Percentiles rank a stretch among this genome's conserved stretches.
These are phyloP conservation scores for Daphoenositta chrysoptera DNA, from an alignment of 2,113 vertebrate genomes.

Conservation along the genomic window DNA sequence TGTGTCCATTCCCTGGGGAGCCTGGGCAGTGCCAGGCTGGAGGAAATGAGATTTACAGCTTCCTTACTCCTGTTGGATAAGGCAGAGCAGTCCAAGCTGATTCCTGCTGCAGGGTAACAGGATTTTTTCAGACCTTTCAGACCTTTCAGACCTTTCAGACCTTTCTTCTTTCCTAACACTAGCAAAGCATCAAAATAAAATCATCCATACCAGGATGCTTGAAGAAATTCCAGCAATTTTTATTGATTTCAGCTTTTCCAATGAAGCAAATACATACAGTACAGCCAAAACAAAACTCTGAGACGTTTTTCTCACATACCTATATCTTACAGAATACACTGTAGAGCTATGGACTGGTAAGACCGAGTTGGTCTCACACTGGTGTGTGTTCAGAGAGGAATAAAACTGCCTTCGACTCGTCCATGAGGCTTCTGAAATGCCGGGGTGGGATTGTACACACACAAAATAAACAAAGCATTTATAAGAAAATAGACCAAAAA, in stretches of 20 bases:
- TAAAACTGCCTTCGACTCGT: slow-evolving; percentile 27
- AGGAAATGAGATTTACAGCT: not conserved
- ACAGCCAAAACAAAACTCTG: slow-evolving; percentile 53
- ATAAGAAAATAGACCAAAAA: not conserved
- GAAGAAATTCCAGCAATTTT: slow-evolving; percentile 56
- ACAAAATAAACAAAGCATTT: slow-evolving; percentile 41
- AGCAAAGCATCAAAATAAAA: not conserved
- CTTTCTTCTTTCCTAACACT: not conserved
- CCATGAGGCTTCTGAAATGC: slow-evolving; percentile 66
- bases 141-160: not conserved
- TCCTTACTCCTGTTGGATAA: not conserved
- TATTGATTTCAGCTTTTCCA: slow-evolving; percentile 68
- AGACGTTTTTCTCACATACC: slow-evolving; percentile 40
- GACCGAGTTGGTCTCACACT: slow-evolving; percentile 13
- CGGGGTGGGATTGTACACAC: slow-evolving; percentile 43
- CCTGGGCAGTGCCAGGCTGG: not conserved
- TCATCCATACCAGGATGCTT: not conserved
- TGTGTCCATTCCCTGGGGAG: not conserved
- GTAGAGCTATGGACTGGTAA: slow-evolving; percentile 38
- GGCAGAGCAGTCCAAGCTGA: not conserved
- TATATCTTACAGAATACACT: slow-evolving; percentile 62
- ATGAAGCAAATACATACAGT: slow-evolving; percentile 68
- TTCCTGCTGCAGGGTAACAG: not conserved
- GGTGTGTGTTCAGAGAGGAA: slow-evolving; percentile 11
- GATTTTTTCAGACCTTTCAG: not conserved